Conservation (phyloP, 2,888 invertebrate genomes). For the Chrysomela aeneicollis region DNA sequence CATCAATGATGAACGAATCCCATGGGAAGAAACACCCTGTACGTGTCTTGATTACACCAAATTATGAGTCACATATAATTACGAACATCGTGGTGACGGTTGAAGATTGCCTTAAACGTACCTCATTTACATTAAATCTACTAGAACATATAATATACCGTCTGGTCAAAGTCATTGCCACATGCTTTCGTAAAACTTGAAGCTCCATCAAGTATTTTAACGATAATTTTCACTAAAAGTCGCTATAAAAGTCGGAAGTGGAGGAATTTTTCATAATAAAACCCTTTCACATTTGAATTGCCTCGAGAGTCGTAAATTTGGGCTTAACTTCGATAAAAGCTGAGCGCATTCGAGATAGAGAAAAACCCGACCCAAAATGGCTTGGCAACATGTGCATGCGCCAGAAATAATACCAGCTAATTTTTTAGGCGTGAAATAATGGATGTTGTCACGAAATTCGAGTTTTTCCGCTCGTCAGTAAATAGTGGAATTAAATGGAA, state of each 20-base stretch:
- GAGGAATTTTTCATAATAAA: constrained; percentile 45
- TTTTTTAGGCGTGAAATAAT: constrained; percentile 43
- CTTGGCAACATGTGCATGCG: constrained; percentile 41
- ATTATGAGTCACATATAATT: constrained; percentile 4
- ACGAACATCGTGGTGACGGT: background rate
- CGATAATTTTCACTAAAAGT: constrained; percentile 43
- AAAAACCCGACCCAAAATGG: constrained; percentile 25
- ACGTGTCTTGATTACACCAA: too few species aligned
- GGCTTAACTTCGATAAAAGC: constrained; percentile 24
- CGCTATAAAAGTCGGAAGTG: constrained; percentile 48
- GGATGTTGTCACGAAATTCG: constrained; percentile 40
- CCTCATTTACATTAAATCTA: background rate
- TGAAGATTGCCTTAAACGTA: background rate
- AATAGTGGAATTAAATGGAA: background rate
- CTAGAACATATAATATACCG: background rate
- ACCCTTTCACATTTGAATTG: constrained; percentile 42
- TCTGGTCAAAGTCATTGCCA: constrained; percentile 14
- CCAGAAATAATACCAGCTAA: constrained; percentile 43
- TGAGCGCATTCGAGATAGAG: constrained; percentile 13
- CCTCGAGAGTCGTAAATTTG: constrained; percentile 33
- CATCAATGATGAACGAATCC: too few species aligned
- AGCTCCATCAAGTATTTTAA: constrained; percentile 36
- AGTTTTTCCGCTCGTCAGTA: constrained; percentile 21
- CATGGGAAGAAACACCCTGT: too few species aligned
- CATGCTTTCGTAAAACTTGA: constrained; percentile 36